Conservation (phyloP, 35 echinoderm and acorn worm species). For the Ophioderma brevispina region DNA sequence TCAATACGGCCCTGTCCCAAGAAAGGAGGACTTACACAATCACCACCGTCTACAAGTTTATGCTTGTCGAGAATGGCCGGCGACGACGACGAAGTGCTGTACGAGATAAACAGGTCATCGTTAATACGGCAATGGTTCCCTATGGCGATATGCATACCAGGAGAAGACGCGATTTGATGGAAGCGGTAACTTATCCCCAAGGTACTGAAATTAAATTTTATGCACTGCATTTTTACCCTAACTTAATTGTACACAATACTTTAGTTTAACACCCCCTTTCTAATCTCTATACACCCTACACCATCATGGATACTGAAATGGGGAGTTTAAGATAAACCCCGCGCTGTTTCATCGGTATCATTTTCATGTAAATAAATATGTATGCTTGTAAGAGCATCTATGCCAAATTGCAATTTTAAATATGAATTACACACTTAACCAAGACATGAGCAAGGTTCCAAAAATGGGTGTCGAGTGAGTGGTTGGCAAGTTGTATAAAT, state of each 20-base stretch:
- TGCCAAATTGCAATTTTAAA: too few species aligned
- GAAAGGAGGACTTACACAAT: conserved; percentile 75
- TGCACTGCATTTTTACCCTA: neutral
- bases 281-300: too few species aligned
- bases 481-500: too few species aligned
- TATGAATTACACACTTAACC: too few species aligned
- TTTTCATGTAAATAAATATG: too few species aligned
- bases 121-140: neutral
- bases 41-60: conserved; percentile 60
- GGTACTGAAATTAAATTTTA: neutral
- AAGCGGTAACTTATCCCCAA: conserved; percentile 1
- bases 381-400: too few species aligned
- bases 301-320: too few species aligned
- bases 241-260: neutral
- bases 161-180: conserved; percentile 2
- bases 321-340: too few species aligned
- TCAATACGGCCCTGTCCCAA: conserved; percentile 72
- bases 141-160: neutral
- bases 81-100: neutral
- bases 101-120: neutral
- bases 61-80: neutral
- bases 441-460: too few species aligned
- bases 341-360: too few species aligned
- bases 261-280: neutral
- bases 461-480: too few species aligned